Evolutionary conservation across 1,140 invertebrate genomes (phyloP).

Genomic region (Elysia chlorotica): DNA sequence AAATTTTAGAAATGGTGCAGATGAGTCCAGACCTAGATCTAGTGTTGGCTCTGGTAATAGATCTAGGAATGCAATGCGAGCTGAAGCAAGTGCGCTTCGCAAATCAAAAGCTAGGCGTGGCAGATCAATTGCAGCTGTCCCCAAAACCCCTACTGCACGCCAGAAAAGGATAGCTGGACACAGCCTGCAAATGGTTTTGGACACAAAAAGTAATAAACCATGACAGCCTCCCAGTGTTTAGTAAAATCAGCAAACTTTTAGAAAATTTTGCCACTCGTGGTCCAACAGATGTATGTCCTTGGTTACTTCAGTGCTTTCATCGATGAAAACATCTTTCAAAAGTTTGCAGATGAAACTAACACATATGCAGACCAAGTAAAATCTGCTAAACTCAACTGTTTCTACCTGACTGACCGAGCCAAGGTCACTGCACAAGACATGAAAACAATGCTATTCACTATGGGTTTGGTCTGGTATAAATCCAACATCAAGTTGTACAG

Average conservation of each 20-base stretch:
- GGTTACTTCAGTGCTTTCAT: background rate
- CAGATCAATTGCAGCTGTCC: too few relatives aligned
- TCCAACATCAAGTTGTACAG: background rate
- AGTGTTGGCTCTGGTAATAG: background rate
- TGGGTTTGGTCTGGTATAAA: background rate
- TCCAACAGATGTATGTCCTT: too few relatives aligned
- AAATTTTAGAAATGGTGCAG: background rate
- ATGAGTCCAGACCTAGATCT: background rate
- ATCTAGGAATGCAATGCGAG: background rate
- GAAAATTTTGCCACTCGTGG: too few relatives aligned
- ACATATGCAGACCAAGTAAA: background rate
- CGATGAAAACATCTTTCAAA: background rate
- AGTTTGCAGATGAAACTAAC: background rate
- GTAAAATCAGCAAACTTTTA: background rate
- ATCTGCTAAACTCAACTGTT: background rate
- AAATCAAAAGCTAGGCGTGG: too few relatives aligned
- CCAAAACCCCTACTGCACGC: background rate
- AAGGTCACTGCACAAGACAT: background rate
- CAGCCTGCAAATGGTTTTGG: background rate
- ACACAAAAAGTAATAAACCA: too few relatives aligned
- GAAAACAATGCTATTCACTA: background rate
- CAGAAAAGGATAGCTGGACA: background rate
- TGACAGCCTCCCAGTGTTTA: background rate
- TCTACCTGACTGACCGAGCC: background rate
- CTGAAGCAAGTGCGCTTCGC: too few relatives aligned